These are phyloP conservation scores for Parazoanthus atlanticus DNA, from an alignment of 92 coral and sea anemone species.

Conservation along the genomic window DNA sequence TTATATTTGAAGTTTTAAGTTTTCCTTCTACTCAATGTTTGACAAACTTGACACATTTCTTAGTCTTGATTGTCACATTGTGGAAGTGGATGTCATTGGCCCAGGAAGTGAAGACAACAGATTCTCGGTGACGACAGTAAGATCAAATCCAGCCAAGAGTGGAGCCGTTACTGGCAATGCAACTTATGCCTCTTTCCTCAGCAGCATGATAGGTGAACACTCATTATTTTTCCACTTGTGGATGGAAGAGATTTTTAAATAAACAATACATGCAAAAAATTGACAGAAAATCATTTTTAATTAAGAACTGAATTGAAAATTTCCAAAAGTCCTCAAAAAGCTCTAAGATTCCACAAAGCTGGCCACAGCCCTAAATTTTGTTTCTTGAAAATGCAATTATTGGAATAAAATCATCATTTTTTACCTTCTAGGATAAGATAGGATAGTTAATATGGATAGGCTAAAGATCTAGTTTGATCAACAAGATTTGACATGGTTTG, in stretches of 20 bases:
- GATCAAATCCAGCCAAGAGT: slow-evolving; percentile 73
- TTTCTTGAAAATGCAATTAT: too few relatives aligned
- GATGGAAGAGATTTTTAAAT: background rate
- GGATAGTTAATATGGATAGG: too few relatives aligned
- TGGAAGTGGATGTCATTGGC: slow-evolving; percentile 78
- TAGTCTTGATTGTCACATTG: slow-evolving; percentile 78
- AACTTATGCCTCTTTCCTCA: slow-evolving; percentile 77
- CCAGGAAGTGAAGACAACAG: slow-evolving; percentile 71
- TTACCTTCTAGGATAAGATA: too few relatives aligned
- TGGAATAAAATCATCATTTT: too few relatives aligned
- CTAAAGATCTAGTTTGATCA: too few relatives aligned
- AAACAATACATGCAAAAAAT: background rate
- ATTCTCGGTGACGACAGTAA: slow-evolving; percentile 77
- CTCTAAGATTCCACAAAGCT: too few relatives aligned
- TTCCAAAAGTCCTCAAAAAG: too few relatives aligned
- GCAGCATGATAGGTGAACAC: slow-evolving; percentile 77
- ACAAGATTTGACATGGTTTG: too few relatives aligned
- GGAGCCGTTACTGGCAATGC: slow-evolving; percentile 89
- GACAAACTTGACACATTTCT: background rate
- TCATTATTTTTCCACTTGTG: background rate
- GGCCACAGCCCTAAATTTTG: too few relatives aligned
- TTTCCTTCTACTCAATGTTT: background rate
- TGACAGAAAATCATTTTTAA: too few relatives aligned
- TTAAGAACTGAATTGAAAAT: too few relatives aligned
- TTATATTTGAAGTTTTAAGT: too few relatives aligned